Evolutionary conservation across 2,888 invertebrate species (phyloP).

Genomic region (Drosophila limbata): DNA sequence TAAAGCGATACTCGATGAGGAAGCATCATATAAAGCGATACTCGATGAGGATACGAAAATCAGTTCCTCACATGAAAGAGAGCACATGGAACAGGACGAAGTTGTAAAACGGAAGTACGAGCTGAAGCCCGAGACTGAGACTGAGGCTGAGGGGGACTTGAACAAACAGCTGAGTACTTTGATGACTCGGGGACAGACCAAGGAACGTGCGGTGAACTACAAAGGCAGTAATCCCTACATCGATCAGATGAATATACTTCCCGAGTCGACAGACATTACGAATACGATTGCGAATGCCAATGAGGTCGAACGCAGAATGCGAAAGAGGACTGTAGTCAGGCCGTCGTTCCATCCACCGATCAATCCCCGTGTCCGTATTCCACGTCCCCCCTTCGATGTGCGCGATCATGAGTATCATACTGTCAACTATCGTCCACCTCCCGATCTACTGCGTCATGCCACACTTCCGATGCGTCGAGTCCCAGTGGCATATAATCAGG

Average conservation of each 20-base stretch:
- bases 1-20: slow-evolving; percentile 1
- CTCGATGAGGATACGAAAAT: background rate
- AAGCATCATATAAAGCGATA: too few relatives aligned
- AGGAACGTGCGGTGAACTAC: slow-evolving; percentile 21
- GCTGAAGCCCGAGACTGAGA: background rate
- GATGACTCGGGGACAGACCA: slow-evolving; percentile 7
- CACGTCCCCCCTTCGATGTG: slow-evolving; percentile 66
- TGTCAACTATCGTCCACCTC: slow-evolving; percentile 22
- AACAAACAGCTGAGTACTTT: slow-evolving; percentile 4
- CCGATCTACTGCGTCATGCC: slow-evolving; percentile 7
- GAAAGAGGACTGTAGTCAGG: slow-evolving; percentile 10
- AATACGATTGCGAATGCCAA: too few relatives aligned
- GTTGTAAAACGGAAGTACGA: background rate
- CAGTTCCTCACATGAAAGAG: background rate
- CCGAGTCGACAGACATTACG: background rate
- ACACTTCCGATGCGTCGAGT: background rate
- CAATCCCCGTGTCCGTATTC: slow-evolving; percentile 64
- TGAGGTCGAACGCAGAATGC: background rate
- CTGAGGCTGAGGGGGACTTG: background rate
- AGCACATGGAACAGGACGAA: background rate
- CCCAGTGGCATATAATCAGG: slow-evolving; percentile 7
- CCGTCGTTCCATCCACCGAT: slow-evolving; percentile 59
- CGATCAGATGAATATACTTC: background rate
- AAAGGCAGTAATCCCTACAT: slow-evolving; percentile 42
- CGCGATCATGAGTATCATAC: slow-evolving; percentile 68